These are phyloP conservation scores for Habropoda laboriosa DNA, from an alignment of 1,140 invertebrate species.

Conservation along the genomic window DNA sequence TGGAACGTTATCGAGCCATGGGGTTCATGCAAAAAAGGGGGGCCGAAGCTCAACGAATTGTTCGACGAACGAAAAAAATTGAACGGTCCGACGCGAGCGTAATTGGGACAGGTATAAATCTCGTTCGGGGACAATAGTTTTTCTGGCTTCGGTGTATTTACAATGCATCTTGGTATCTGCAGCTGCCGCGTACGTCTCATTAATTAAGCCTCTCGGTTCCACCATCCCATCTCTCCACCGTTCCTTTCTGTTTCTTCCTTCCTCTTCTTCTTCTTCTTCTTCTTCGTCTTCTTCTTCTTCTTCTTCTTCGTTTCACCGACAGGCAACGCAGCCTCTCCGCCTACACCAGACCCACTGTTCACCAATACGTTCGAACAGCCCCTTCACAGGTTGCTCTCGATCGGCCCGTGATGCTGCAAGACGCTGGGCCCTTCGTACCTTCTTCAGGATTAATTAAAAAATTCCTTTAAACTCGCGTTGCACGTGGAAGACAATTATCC, in stretches of 20 bases:
- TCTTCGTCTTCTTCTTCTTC: conserved; percentile 52
- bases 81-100: conserved; percentile 59
- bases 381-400: conserved; percentile 27
- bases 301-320: conserved; percentile 58
- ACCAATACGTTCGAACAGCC: conserved; percentile 30
- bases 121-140: conserved; percentile 77
- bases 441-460: conserved; percentile 49
- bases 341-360: conserved; percentile 51
- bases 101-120: conserved; percentile 79
- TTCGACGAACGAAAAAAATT: conserved; percentile 63
- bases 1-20: conserved; percentile 57
- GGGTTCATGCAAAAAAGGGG: conserved; percentile 58
- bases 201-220: conserved; percentile 76
- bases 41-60: conserved; percentile 63
- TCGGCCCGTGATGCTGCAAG: conserved; percentile 48
- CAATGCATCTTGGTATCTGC: conserved; percentile 79
- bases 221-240: conserved; percentile 39
- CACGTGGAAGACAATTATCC: conserved; percentile 24
- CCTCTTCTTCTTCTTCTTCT: not conserved
- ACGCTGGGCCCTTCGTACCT: conserved; percentile 22
- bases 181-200: conserved; percentile 80
- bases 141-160: conserved; percentile 72
- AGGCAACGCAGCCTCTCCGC: conserved; percentile 36
- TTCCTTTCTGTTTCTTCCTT: conserved; percentile 9
- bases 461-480: conserved; percentile 44